These are phyloP conservation scores for Drosophila siamana DNA, from an alignment of 2,888 invertebrate species.

Conservation along the genomic window DNA sequence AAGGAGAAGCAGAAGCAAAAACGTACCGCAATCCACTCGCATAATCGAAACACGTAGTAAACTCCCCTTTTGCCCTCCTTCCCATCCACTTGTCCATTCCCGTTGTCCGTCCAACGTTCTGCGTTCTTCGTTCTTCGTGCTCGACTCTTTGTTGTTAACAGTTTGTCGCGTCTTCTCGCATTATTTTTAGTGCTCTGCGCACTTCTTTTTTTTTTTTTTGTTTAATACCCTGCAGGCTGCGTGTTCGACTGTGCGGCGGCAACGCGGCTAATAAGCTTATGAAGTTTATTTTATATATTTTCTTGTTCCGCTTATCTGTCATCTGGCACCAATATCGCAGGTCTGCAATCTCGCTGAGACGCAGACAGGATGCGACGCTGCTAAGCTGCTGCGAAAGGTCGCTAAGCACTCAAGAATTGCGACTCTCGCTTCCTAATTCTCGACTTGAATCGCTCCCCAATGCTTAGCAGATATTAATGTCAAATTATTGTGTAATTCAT, in stretches of 20 bases:
- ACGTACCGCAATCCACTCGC: conserved; percentile 47
- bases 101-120: neutral
- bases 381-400: neutral
- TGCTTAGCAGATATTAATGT: too few relatives aligned
- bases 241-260: neutral
- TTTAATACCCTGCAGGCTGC: conserved; percentile 10
- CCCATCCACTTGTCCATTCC: neutral
- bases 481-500: too few relatives aligned
- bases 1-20: conserved; percentile 15
- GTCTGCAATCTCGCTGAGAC: neutral
- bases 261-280: conserved; percentile 1
- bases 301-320: neutral
- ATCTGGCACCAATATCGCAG: neutral
- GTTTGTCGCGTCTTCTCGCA: conserved; percentile 25
- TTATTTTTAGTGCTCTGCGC: conserved; percentile 21
- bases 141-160: conserved; percentile 11
- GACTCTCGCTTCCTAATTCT: neutral
- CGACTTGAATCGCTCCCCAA: too few relatives aligned
- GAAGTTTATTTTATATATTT: neutral
- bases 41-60: conserved; percentile 70
- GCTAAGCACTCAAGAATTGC: neutral
- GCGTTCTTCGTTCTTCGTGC: neutral
- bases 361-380: neutral
- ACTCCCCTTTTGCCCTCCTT: neutral
- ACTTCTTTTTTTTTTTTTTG: neutral